A percentile compares a stretch with the other conserved stretches of the same genome.
These are phyloP conservation scores for Lophotriccus pileatus DNA, from an alignment of 2,797 vertebrate species.

Conservation along the genomic window DNA sequence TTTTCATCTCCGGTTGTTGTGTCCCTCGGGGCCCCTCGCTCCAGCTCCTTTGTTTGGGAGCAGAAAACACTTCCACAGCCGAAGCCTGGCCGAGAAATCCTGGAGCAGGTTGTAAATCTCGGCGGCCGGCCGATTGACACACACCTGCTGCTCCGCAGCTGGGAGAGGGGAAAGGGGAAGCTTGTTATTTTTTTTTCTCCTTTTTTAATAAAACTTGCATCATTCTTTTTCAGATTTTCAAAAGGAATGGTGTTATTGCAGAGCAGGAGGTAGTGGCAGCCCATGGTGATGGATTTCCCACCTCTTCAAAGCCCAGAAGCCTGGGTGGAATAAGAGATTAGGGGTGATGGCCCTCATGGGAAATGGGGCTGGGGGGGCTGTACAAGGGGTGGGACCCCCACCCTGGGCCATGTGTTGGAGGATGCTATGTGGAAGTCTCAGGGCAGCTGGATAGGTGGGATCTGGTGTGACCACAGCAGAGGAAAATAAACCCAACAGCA, in stretches of 20 bases:
- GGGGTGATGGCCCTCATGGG: too few relatives aligned
- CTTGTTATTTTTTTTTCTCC: not conserved
- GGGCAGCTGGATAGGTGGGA: not conserved
- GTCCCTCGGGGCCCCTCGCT: not conserved
- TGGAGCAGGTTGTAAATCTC: slow-evolving; percentile 70
- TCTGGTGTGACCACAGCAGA: not conserved
- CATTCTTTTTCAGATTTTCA: slow-evolving; percentile 19
- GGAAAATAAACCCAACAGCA: not conserved
- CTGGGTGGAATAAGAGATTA: not conserved
- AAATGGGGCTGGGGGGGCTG: not conserved
- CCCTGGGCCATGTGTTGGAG: fast-evolving
- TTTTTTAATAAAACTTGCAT: slow-evolving; percentile 32
- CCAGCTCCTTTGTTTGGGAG: slow-evolving; percentile 36
- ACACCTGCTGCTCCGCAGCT: slow-evolving; percentile 57
- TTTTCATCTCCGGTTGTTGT: slow-evolving; percentile 53
- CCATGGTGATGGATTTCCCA: not conserved
- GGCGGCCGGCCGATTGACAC: not conserved
- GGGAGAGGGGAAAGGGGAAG: not conserved
- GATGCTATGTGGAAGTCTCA: not conserved
- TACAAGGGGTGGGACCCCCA: not conserved
- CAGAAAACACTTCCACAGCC: slow-evolving; percentile 19
- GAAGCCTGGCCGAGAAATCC: slow-evolving; percentile 13
- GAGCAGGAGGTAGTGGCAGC: not conserved
- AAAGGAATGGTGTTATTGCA: not conserved
- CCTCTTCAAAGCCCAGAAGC: not conserved